Evolutionary conservation across 2,888 invertebrate species (phyloP), one percentile per base, ranked within the genome.

Genomic region (Tolmerus cingulatus): DNA sequence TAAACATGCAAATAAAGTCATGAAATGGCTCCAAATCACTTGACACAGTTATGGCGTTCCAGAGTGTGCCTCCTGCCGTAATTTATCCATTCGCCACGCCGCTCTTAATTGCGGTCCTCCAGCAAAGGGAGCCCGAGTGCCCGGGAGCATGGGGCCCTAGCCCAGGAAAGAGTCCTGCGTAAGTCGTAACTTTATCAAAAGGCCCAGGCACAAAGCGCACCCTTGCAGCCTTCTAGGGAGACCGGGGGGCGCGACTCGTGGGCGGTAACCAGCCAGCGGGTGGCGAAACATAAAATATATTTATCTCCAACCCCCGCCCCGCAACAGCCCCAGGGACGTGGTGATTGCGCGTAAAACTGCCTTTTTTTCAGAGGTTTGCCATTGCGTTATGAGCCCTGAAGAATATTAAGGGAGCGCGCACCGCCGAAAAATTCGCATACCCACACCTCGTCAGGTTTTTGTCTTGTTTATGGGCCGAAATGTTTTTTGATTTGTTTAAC

Each of bases 1-100:
- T 85, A 85, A 85, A 85, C 85, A 85, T 85, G 85, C 85, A 85
- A 85, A 85, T 85, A 85, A 85, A 85, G 85, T 74, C 85, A 37
- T 85, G 85, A 85, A 85, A 85, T 74, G 85, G 74, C 85, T 85
- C 46, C 85, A 85, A 85, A 85, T 85, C 85, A 85, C 85, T 85
- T 85, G 85, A 85, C 85, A 85, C 74, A 74, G 74, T 74, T 85
- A 85, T 85, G 43, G 85, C 74, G 37, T 84, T 66, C 55, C 40
- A 66, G 82, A 66, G 37, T 40, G 40, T 74, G 16, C 85, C 74
- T 30, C 74, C 74, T 46, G 27, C 46, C 85, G 74, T 85, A 74
- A 85, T 85, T 85, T 85, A 85, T 74, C 74, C 85, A 85, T 85
- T 74, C 85, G 40, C 66, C 37, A 40, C 37, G 55, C 74, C 40